Evolutionary conservation across 2,113 vertebrate genomes (phyloP).

Genomic region (Zosterops japonicus): DNA sequence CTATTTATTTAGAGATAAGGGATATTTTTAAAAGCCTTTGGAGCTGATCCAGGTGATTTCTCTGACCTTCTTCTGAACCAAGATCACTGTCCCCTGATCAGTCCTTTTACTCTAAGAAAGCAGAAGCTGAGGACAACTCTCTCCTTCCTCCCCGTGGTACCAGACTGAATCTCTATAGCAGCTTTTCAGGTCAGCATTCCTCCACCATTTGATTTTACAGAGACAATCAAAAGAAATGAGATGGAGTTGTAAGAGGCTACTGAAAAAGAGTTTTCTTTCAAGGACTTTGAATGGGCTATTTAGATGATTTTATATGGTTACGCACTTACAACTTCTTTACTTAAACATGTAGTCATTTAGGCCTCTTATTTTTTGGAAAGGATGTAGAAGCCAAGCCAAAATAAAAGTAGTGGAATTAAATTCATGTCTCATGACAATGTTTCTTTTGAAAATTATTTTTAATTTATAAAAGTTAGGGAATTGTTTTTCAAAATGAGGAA

Average conservation of each 20-base stretch:
- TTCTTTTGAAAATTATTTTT: background rate
- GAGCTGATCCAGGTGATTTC: background rate
- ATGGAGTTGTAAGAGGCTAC: background rate
- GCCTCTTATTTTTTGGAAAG: background rate
- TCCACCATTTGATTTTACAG: background rate
- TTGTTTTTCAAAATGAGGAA: background rate
- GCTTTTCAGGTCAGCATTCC: background rate
- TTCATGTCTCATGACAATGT: background rate
- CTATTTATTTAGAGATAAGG: background rate
- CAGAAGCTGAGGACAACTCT: background rate
- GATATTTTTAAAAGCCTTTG: background rate
- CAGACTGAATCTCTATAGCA: background rate
- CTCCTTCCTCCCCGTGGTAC: fast-evolving
- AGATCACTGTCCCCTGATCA: background rate
- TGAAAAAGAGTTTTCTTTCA: background rate
- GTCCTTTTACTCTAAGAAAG: background rate
- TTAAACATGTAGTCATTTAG: background rate
- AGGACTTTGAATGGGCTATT: background rate
- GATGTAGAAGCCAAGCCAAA: background rate
- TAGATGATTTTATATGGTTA: background rate
- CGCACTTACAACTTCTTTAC: background rate
- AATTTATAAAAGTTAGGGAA: background rate
- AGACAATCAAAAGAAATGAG: background rate
- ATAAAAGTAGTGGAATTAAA: background rate
- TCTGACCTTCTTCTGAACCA: background rate